These are phyloP conservation scores for Yponomeuta plumbellus DNA, from an alignment of 2,888 invertebrate species.

Conservation along the genomic window DNA sequence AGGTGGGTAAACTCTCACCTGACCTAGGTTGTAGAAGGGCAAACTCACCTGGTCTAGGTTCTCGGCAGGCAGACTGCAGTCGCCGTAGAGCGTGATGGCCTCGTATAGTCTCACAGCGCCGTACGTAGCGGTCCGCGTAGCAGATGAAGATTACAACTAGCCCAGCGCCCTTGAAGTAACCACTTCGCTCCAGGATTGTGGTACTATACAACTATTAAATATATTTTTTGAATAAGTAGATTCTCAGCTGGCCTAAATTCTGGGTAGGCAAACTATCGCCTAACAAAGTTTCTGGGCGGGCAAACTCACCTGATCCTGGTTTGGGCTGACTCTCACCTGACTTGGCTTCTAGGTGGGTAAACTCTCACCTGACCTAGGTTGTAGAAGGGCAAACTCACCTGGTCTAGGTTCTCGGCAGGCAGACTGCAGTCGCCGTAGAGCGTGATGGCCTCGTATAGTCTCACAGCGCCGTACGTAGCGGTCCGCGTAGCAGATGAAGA, in stretches of 20 bases:
- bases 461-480: slow-evolving; percentile 88
- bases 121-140: slow-evolving; percentile 87
- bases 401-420: slow-evolving; percentile 81
- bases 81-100: slow-evolving; percentile 87
- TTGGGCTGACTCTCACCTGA: too few relatives aligned
- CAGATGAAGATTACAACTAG: slow-evolving; percentile 89
- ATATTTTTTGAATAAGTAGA: too few relatives aligned
- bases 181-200: too few relatives aligned
- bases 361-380: too few relatives aligned
- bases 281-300: too few relatives aligned
- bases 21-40: neutral
- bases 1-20: too few relatives aligned
- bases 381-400: slow-evolving; percentile 43
- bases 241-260: too few relatives aligned
- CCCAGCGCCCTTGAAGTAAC: slow-evolving; percentile 82
- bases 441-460: slow-evolving; percentile 88
- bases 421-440: slow-evolving; percentile 86
- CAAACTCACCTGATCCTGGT: too few relatives aligned
- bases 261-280: too few relatives aligned
- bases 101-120: slow-evolving; percentile 89
- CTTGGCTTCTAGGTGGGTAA: too few relatives aligned
- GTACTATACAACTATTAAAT: too few relatives aligned
- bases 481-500: slow-evolving; percentile 89
- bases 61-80: slow-evolving; percentile 80
- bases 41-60: slow-evolving; percentile 78